Conservation (phyloP, 2,888 invertebrate species). For the Uloborus plumipes region DNA sequence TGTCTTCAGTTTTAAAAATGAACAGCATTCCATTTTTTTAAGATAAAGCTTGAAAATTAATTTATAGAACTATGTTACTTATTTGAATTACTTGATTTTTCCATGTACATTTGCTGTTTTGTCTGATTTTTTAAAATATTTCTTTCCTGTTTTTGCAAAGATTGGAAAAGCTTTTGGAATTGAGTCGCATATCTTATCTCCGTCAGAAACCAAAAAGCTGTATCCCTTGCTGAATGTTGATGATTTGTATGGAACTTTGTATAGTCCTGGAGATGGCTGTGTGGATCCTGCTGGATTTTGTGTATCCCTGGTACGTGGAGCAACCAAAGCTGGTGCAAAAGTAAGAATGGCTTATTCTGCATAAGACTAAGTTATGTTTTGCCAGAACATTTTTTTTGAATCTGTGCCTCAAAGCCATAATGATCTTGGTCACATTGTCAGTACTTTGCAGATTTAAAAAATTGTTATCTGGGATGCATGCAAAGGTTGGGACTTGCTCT, state of each 20-base stretch:
- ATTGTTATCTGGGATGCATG: no score
- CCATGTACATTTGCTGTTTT: no score
- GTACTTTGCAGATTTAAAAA: no score
- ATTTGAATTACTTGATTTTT: no score
- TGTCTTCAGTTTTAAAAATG: no score
- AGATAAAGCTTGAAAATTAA: no score
- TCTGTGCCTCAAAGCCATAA: no score
- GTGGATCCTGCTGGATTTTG: slow-evolving; percentile 88
- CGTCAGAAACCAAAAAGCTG: slow-evolving; percentile 81
- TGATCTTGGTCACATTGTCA: no score
- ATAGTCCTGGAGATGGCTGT: slow-evolving; percentile 84
- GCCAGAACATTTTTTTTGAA: no score
- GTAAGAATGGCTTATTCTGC: slow-evolving; percentile 72
- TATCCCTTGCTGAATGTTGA: slow-evolving; percentile 84
- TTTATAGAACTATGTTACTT: no score
- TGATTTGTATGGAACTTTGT: slow-evolving; percentile 82
- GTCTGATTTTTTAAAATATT: background rate
- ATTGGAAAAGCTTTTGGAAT: slow-evolving; percentile 84
- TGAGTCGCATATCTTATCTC: slow-evolving; percentile 81
- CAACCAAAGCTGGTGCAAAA: slow-evolving; percentile 80
- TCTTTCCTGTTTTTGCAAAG: slow-evolving; percentile 61
- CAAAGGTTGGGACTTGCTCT: no score
- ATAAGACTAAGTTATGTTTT: background rate
- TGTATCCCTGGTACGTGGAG: slow-evolving; percentile 81
- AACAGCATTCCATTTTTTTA: no score